A percentile compares a stretch with the other conserved stretches of the same genome.
phyloP scores from a whole-genome alignment of 2,888 invertebrate genomes.

The Stenoptilia bipunctidactyla region DNA sequence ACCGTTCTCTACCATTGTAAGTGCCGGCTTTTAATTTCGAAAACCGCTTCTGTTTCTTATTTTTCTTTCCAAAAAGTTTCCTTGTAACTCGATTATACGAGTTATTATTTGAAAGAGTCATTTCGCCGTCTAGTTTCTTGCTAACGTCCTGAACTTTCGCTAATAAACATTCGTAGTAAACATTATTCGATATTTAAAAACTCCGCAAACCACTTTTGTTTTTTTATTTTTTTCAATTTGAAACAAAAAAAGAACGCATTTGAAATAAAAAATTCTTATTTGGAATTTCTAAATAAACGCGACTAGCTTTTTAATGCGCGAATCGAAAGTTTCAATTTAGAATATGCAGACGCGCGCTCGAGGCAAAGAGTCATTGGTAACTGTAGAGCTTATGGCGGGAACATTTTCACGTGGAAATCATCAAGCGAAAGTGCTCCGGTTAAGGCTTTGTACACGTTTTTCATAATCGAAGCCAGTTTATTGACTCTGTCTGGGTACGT shows the following conservation, averaged over 20 bases:
- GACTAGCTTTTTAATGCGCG: slow-evolving; percentile 4
- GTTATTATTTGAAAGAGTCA: slow-evolving; percentile 39
- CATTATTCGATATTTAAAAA: too few relatives aligned
- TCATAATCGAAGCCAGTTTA: slow-evolving; percentile 21
- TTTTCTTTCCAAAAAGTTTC: slow-evolving; percentile 56
- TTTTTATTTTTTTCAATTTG: too few relatives aligned
- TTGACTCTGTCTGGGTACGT: slow-evolving; percentile 23
- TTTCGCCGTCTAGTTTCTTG: slow-evolving; percentile 15
- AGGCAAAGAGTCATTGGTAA: neutral
- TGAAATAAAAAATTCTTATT: slow-evolving; percentile 1
- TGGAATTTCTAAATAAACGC: neutral
- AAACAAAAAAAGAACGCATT: slow-evolving; percentile 2
- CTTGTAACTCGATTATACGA: slow-evolving; percentile 43
- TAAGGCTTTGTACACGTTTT: slow-evolving; percentile 20
- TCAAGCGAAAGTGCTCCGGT: slow-evolving; percentile 45
- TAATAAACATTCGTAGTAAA: too few relatives aligned
- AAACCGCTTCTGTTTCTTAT: slow-evolving; percentile 45
- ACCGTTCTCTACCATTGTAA: slow-evolving; percentile 52
- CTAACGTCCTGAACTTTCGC: too few relatives aligned
- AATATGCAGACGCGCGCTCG: slow-evolving; percentile 27
- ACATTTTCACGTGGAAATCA: slow-evolving; percentile 38
- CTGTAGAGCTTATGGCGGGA: slow-evolving; percentile 40
- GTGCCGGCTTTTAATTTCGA: slow-evolving; percentile 46
- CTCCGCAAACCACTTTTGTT: too few relatives aligned
- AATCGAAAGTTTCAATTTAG: slow-evolving; percentile 19